Evolutionary conservation across 92 coral and sea anemone species (phyloP).

Genomic region (Epizoanthus stellaris): DNA sequence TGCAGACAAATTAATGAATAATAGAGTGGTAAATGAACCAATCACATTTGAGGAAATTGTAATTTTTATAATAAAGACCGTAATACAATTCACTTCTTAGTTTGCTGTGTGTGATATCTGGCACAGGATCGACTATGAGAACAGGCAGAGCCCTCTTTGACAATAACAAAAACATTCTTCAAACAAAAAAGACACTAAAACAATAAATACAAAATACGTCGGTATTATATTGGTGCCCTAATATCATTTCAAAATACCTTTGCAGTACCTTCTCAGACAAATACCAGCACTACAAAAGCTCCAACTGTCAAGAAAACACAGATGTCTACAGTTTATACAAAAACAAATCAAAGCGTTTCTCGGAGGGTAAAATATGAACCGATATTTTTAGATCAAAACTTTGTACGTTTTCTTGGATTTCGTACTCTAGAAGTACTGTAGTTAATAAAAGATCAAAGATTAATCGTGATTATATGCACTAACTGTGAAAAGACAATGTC

Average conservation of each 20-base stretch:
- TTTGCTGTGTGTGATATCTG: no score
- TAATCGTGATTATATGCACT: conserved; percentile 63
- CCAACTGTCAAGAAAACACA: conserved; percentile 27
- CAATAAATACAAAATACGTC: neutral
- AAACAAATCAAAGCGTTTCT: conserved; percentile 19
- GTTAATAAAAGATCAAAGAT: conserved; percentile 69
- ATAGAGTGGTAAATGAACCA: no score
- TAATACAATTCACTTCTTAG: no score
- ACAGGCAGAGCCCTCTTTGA: no score
- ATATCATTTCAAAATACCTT: neutral
- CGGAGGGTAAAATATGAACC: neutral
- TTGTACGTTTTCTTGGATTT: conserved; percentile 1
- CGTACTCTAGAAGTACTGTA: neutral
- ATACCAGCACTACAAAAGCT: neutral
- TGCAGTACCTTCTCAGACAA: conserved; percentile 6
- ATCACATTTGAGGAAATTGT: no score
- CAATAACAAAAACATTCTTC: neutral
- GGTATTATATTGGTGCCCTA: conserved; percentile 1
- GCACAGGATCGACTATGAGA: no score
- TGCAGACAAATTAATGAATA: no score
- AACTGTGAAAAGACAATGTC: conserved; percentile 74
- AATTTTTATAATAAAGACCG: no score
- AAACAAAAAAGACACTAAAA: conserved; percentile 9
- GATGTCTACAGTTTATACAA: conserved; percentile 1
- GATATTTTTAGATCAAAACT: neutral